Evolutionary conservation across 2,797 vertebrate species (phyloP).

Genomic region (Zenarchopterus dispar): DNA sequence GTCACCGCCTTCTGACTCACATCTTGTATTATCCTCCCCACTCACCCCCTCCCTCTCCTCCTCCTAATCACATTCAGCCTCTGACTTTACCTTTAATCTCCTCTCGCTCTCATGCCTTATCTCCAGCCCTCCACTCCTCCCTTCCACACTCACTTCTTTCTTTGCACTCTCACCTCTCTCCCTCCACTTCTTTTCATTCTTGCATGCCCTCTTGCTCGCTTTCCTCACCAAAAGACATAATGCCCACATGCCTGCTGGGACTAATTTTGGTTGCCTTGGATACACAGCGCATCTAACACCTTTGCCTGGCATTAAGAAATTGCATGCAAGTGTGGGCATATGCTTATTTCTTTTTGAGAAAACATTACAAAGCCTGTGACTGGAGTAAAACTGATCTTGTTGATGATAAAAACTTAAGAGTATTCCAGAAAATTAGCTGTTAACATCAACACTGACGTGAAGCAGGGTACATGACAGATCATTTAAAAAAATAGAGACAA

Average conservation of each 20-base stretch:
- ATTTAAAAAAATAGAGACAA: too few species aligned
- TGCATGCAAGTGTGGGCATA: neutral
- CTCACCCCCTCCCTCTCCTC: neutral
- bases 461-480: too few species aligned
- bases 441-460: constrained; percentile 21
- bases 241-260: constrained; percentile 57
- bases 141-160: constrained; percentile 15
- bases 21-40: constrained; percentile 35
- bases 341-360: neutral
- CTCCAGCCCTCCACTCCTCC: constrained; percentile 28
- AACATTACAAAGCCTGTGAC: neutral
- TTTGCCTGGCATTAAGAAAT: constrained; percentile 24
- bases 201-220: constrained; percentile 14
- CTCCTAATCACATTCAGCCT: constrained; percentile 58
- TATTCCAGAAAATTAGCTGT: neutral
- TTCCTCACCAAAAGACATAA: constrained; percentile 32
- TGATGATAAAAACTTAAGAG: neutral
- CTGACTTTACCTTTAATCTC: constrained; percentile 53
- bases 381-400: neutral
- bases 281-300: constrained; percentile 47
- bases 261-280: constrained; percentile 73
- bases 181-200: constrained; percentile 5
- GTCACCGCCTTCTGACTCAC: constrained; percentile 56
- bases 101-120: constrained; percentile 36
- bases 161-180: constrained; percentile 2